These are phyloP conservation scores for Alcedo quadribrachys DNA, from an alignment of 2,797 vertebrate species.

Conservation along the genomic window DNA sequence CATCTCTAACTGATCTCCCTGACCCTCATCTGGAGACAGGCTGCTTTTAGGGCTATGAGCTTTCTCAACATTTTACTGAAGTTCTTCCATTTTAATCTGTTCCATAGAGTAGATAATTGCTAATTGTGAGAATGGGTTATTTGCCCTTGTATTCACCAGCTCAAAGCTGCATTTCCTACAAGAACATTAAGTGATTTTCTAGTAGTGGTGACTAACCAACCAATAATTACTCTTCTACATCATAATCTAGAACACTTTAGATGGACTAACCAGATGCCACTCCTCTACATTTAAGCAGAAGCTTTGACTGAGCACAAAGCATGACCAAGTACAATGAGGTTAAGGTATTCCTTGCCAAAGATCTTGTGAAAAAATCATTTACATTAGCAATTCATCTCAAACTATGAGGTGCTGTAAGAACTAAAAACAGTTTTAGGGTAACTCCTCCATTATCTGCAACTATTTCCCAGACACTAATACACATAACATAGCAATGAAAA, in stretches of 20 bases:
- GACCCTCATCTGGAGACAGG: constrained; percentile 13
- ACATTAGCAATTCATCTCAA: constrained; percentile 85
- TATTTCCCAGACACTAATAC: constrained; percentile 87
- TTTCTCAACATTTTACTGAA: constrained; percentile 16
- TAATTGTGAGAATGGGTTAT: background rate
- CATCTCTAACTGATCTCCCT: background rate
- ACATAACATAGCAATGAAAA: constrained; percentile 89
- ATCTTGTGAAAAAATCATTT: constrained; percentile 89
- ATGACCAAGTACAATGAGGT: constrained; percentile 88
- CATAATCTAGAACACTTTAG: constrained; percentile 58
- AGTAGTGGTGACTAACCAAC: constrained; percentile 37
- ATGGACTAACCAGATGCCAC: constrained; percentile 74
- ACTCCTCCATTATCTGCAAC: constrained; percentile 85
- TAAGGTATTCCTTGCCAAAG: constrained; percentile 87
- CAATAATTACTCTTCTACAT: constrained; percentile 31
- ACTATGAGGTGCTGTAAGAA: constrained; percentile 85
- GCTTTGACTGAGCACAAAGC: constrained; percentile 88
- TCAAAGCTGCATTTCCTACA: constrained; percentile 6
- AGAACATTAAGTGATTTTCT: constrained; percentile 40
- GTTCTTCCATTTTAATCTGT: constrained; percentile 46
- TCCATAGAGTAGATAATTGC: background rate
- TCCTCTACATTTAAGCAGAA: constrained; percentile 74
- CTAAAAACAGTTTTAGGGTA: constrained; percentile 84
- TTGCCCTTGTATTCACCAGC: constrained; percentile 46
- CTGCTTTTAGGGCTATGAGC: constrained; percentile 4